A percentile compares a stretch with the other conserved stretches of the same genome.
phyloP scores from a whole-genome alignment of 2,888 invertebrate species.

The Tridacna gigas region DNA sequence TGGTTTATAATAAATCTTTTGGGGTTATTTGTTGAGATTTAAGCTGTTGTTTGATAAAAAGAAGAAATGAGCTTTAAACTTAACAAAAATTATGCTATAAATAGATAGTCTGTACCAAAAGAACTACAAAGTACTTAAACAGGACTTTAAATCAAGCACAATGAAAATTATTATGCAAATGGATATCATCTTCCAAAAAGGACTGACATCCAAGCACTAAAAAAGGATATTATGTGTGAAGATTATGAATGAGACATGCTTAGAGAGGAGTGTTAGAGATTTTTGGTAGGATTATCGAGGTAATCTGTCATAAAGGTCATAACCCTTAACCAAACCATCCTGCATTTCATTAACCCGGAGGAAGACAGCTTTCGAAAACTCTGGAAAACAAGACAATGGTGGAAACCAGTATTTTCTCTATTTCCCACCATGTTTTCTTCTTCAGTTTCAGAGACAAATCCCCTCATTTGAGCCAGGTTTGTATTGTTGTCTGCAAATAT shows the following conservation, averaged over 20 bases:
- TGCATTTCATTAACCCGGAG: background rate
- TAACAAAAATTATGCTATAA: too few relatives aligned
- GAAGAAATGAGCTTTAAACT: too few relatives aligned
- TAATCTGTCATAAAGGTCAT: constrained; percentile 15
- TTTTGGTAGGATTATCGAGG: constrained; percentile 1
- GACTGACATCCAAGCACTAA: background rate
- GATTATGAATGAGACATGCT: constrained; percentile 18
- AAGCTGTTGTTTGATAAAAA: too few relatives aligned
- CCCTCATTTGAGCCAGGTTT: too few relatives aligned
- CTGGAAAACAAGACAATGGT: too few relatives aligned
- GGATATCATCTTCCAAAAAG: background rate
- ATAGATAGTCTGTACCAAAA: too few relatives aligned
- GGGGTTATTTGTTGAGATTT: background rate
- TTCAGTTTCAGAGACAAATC: too few relatives aligned
- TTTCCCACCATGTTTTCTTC: too few relatives aligned
- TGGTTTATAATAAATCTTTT: background rate
- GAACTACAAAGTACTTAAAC: too few relatives aligned
- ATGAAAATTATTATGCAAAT: background rate
- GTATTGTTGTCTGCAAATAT: too few relatives aligned
- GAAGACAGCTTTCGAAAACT: background rate
- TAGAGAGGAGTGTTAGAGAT: constrained; percentile 17
- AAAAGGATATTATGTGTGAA: background rate
- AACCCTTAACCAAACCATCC: background rate
- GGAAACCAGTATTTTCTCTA: too few relatives aligned
- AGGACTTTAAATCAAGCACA: too few relatives aligned